Conservation (phyloP, 2,113 vertebrate genomes). For the Seriola rivoliana region DNA sequence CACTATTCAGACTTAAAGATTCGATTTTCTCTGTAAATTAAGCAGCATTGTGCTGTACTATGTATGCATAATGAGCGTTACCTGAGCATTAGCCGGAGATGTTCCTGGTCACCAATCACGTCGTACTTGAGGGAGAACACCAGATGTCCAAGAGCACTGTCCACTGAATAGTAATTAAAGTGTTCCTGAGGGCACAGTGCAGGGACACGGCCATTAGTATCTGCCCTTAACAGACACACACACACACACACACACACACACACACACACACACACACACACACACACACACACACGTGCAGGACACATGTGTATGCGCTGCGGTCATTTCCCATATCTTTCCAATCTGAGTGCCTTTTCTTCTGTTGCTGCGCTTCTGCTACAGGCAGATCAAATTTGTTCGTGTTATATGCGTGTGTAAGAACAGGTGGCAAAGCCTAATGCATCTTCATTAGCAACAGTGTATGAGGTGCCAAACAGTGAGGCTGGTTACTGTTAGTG, state of each 20-base stretch:
- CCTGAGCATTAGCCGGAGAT: conserved; percentile 95
- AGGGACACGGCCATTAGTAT: conserved; percentile 55
- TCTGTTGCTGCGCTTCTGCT: conserved; percentile 7
- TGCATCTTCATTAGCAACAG: conserved; percentile 62
- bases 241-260: too few species aligned
- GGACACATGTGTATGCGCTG: neutral
- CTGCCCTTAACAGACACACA: conserved; percentile 27
- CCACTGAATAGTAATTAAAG: conserved; percentile 98
- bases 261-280: neutral
- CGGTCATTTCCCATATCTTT: neutral
- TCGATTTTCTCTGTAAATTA: neutral
- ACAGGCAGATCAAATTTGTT: conserved; percentile 46
- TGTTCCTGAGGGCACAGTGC: conserved; percentile 89
- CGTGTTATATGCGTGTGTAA: conserved; percentile 22
- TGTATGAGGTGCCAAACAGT: conserved; percentile 36
- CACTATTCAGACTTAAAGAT: neutral
- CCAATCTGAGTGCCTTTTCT: conserved; percentile 1
- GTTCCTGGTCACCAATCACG: conserved; percentile 94
- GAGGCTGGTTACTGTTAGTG: conserved; percentile 30
- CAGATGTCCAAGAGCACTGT: conserved; percentile 91
- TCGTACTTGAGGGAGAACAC: conserved; percentile 98
- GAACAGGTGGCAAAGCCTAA: conserved; percentile 59
- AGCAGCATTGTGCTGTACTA: neutral
- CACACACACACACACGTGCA: conserved; percentile 15
- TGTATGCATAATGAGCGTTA: conserved; percentile 64